Evolutionary conservation across 1,140 invertebrate species (phyloP).

Genomic region (Drosophila kurseongensis): DNA sequence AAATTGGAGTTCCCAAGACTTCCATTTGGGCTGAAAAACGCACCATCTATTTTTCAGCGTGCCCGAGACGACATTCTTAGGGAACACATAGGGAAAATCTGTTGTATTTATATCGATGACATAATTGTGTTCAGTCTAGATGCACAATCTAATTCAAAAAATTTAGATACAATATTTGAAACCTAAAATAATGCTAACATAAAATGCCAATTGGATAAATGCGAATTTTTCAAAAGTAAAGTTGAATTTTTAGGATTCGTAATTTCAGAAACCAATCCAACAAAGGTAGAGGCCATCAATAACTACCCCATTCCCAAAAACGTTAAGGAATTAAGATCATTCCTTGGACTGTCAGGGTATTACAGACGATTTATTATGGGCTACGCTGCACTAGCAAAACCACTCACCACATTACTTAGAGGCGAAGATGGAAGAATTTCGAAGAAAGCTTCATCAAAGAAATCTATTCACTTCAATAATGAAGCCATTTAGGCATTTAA

Average conservation of each 20-base stretch:
- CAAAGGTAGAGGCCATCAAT: neutral
- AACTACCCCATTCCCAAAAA: neutral
- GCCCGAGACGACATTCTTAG: neutral
- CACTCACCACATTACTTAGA: neutral
- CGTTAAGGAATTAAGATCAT: neutral
- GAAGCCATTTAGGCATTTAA: conserved; percentile 2
- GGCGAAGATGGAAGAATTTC: neutral
- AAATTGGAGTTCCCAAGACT: neutral
- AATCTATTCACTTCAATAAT: conserved; percentile 4
- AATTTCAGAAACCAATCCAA: neutral
- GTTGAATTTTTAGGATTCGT: neutral
- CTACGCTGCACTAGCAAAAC: neutral
- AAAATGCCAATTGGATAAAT: neutral
- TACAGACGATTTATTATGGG: neutral
- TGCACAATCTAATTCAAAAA: neutral
- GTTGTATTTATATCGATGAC: neutral
- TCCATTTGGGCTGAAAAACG: neutral
- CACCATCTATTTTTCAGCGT: neutral
- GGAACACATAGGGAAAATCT: neutral
- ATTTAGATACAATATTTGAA: neutral
- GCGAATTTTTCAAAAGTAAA: neutral
- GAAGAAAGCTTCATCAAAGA: neutral
- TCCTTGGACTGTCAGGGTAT: neutral
- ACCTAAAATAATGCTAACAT: neutral
- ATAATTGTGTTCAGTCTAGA: neutral